phyloP scores from a whole-genome alignment of 35 echinoderm and acorn worm genomes.

The Heliocidaris tuberculata region DNA sequence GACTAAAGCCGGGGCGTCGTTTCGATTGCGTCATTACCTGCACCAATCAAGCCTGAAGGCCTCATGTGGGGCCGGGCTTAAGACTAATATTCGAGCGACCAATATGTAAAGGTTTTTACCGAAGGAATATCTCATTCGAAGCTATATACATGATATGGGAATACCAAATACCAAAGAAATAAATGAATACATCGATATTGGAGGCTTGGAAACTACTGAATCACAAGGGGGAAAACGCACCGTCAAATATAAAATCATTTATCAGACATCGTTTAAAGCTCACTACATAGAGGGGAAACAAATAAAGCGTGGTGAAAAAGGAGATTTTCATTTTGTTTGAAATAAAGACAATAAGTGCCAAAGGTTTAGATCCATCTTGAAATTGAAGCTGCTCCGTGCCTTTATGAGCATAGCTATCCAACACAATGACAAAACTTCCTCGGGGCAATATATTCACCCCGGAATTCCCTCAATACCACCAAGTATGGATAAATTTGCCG shows the following conservation, averaged over 20 bases:
- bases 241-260: not conserved
- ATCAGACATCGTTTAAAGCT: not conserved
- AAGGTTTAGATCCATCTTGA: not conserved
- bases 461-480: not conserved
- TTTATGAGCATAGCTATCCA: not conserved
- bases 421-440: not conserved
- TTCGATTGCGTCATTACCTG: too few species aligned
- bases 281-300: not conserved
- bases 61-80: too few species aligned
- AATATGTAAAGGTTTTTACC: too few species aligned
- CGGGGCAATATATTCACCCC: not conserved
- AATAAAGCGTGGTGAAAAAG: not conserved
- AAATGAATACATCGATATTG: not conserved
- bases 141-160: too few species aligned
- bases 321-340: not conserved
- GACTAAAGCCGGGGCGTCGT: too few species aligned
- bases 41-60: too few species aligned
- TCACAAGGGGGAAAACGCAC: not conserved
- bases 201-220: not conserved
- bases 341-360: not conserved
- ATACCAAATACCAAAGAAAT: too few species aligned
- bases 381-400: not conserved
- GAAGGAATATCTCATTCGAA: too few species aligned
- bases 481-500: not conserved
- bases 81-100: too few species aligned